Conservation (phyloP, 2,113 vertebrate species). For the Emydura subglobosa region DNA sequence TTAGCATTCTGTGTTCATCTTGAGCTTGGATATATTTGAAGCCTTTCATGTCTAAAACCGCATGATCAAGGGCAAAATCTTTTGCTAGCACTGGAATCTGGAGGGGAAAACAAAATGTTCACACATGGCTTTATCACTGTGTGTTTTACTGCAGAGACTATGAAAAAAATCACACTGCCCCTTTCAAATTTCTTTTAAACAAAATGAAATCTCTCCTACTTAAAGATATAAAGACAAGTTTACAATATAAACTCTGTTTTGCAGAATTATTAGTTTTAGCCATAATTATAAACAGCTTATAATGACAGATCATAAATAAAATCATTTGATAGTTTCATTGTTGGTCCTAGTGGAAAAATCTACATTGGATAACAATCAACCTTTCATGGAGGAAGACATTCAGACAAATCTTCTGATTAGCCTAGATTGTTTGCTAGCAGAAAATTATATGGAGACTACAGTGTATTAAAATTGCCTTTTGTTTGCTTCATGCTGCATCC, state of each 20-base stretch:
- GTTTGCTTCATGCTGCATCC: background rate
- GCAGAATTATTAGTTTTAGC: constrained; percentile 6
- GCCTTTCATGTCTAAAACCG: constrained; percentile 74
- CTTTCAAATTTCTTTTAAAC: constrained; percentile 59
- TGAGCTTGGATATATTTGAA: constrained; percentile 53
- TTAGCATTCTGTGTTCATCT: constrained; percentile 71
- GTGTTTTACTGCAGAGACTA: constrained; percentile 43
- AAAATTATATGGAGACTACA: background rate
- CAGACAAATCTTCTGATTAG: background rate
- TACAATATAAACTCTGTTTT: background rate
- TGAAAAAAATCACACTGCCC: constrained; percentile 37
- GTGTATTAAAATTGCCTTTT: background rate
- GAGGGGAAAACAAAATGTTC: constrained; percentile 17
- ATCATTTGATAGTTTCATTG: constrained; percentile 19
- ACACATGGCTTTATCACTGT: constrained; percentile 38
- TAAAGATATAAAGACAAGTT: constrained; percentile 20
- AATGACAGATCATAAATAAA: constrained; percentile 33
- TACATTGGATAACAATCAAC: background rate
- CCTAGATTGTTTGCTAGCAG: background rate
- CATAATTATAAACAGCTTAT: constrained; percentile 37
- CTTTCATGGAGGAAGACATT: no score
- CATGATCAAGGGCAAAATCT: constrained; percentile 73
- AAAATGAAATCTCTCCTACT: constrained; percentile 56
- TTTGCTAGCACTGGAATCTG: constrained; percentile 51
- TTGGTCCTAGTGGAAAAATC: background rate